Evolutionary conservation across 2,113 vertebrate genomes (phyloP), one percentile per base, ranked within the genome.

Genomic region (Ophthalmolycus amberensis): DNA sequence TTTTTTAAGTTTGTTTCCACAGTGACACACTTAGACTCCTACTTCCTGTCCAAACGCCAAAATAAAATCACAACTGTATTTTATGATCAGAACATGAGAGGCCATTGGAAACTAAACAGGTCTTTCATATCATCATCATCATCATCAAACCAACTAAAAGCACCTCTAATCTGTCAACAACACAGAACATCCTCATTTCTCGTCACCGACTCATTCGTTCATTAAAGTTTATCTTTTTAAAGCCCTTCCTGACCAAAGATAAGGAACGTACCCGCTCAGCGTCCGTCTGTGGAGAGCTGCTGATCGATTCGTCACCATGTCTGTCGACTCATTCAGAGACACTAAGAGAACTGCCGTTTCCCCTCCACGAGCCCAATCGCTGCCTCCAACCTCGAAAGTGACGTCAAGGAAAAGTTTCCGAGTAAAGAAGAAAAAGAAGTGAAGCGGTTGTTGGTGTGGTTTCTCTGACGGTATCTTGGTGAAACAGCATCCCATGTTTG

Each of bases 401-500:
- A 89, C 65, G 63, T 5, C 58, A 2, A 10, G 71, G 59, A 79
- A 83, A 73, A 2, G 22, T 27, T 70, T 82, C 54, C 7, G 59
- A 50, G 58, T 4, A 18, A 22, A 80, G 22, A 52, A 32, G 29
- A 77, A 64, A 52, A 74, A 32, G 40, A 8, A 5, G 32, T 32
- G 32, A 32, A 32, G 0, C 5, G 22, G 78, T 6, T 83, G 81
- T 80, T 20, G 1, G 1, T 63, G 85, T 88, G 85, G 90, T 85
- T 89, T 71, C 77, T 29, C 29, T 78, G 15, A 66, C 44, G 44
- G 3, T 44, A 48, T 0, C 16, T 2, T 62, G 66, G 50, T 8
- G 62, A 40, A 9, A 9, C 14, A 44, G 37, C 29, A 6, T 34
- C 34, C 16, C 20, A 14, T 5, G 2, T 66, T 65, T 73, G 32